Percentiles rank a stretch among this genome's conserved stretches.
Conservation (phyloP, 2,113 vertebrate genomes). For the Thunnus thynnus region DNA sequence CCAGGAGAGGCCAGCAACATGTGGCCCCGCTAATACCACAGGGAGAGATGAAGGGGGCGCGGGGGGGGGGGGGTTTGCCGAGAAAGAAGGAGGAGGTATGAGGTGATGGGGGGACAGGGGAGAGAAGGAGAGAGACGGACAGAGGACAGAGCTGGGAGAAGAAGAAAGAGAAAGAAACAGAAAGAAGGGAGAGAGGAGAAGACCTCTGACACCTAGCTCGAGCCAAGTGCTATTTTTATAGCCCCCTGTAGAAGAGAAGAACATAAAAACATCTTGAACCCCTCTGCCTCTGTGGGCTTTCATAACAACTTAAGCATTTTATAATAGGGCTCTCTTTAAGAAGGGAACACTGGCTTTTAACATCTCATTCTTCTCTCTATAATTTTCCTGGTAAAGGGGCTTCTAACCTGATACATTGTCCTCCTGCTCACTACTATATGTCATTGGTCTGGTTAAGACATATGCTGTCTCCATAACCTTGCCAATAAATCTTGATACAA, state of each 20-base stretch:
- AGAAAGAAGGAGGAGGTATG: conserved; percentile 18
- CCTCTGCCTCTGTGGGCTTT: conserved; percentile 44
- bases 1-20: conserved; percentile 93
- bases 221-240: conserved; percentile 87
- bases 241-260: conserved; percentile 60
- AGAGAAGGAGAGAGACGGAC: conserved; percentile 38
- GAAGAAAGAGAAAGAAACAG: conserved; percentile 20
- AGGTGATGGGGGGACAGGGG: conserved; percentile 40
- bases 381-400: neutral
- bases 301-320: conserved; percentile 62
- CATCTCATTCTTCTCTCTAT: conserved; percentile 7
- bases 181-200: conserved; percentile 31
- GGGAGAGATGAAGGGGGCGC: conserved; percentile 86
- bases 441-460: conserved; percentile 9
- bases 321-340: conserved; percentile 26
- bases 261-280: conserved; percentile 65
- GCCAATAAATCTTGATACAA: neutral
- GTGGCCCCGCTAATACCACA: conserved; percentile 92
- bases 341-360: conserved; percentile 27
- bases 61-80: neutral
- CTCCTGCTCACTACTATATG: neutral
- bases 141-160: conserved; percentile 44
- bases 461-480: neutral
- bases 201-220: conserved; percentile 83
- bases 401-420: neutral